Percentiles rank a stretch among this genome's conserved stretches.
These are phyloP conservation scores for Pristionchus entomophagus DNA, from an alignment of 2,888 invertebrate genomes.

Conservation along the genomic window DNA sequence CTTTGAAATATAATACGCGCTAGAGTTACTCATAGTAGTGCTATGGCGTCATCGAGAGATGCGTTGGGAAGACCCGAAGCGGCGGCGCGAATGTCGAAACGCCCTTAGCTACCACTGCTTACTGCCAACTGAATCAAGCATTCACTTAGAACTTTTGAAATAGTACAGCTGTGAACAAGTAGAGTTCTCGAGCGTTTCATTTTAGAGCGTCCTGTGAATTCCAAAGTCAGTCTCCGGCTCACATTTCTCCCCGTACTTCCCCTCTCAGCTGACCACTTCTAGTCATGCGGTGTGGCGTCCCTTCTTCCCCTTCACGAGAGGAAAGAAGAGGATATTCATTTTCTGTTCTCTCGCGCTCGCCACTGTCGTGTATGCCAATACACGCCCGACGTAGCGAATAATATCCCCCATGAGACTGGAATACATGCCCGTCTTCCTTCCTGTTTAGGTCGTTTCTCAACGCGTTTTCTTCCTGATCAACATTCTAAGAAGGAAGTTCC, in stretches of 20 bases:
- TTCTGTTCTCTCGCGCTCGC: not conserved
- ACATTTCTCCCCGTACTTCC: not conserved
- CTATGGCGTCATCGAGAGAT: too few species aligned
- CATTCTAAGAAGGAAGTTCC: too few species aligned
- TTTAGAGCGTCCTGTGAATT: too few species aligned
- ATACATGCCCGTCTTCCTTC: not conserved
- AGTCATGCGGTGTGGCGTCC: not conserved
- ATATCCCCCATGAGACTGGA: not conserved
- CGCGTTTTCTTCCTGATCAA: not conserved
- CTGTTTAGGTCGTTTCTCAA: not conserved
- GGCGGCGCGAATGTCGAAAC: too few species aligned
- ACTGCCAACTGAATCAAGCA: not conserved
- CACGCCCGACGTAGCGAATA: not conserved
- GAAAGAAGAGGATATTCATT: constrained; percentile 3
- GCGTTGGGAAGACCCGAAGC: too few species aligned
- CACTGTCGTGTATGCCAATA: not conserved
- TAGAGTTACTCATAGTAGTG: too few species aligned
- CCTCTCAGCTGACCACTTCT: constrained; percentile 31
- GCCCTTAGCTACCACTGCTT: not conserved
- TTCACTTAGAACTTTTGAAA: too few species aligned
- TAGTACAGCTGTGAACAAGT: too few species aligned
- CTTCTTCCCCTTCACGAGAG: too few species aligned
- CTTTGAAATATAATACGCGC: too few species aligned
- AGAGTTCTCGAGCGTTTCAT: too few species aligned
- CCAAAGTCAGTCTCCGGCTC: too few species aligned